phyloP scores from a whole-genome alignment of 2,888 invertebrate species.

The Tethea ocularis region DNA sequence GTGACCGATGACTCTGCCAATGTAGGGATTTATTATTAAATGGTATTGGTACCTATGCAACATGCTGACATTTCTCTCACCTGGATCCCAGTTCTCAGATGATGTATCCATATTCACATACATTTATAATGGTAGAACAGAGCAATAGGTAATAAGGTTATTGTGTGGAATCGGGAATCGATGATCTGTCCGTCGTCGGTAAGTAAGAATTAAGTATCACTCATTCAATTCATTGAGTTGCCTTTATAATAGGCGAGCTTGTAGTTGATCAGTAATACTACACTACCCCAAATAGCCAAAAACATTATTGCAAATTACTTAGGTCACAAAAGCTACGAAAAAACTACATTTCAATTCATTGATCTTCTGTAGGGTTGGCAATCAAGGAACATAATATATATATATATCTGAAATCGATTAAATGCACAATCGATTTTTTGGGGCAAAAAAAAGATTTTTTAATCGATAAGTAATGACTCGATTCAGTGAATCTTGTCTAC shows the following conservation, averaged over 20 bases:
- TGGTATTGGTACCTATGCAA: too few relatives aligned
- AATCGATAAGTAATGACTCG: too few relatives aligned
- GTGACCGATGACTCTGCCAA: too few relatives aligned
- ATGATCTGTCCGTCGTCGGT: constrained; percentile 18
- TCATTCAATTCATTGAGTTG: not conserved
- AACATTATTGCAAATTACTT: not conserved
- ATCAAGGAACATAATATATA: too few relatives aligned
- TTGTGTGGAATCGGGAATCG: constrained; percentile 15
- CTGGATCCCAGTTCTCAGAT: constrained; percentile 74
- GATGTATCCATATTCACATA: constrained; percentile 63
- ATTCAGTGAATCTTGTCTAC: too few relatives aligned
- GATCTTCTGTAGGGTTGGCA: not conserved
- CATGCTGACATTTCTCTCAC: constrained; percentile 32
- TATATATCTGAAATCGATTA: too few relatives aligned
- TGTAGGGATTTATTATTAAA: too few relatives aligned
- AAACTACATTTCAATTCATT: constrained; percentile 2
- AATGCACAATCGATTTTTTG: too few relatives aligned
- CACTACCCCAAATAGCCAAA: not conserved
- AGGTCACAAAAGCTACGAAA: not conserved
- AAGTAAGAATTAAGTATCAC: not conserved
- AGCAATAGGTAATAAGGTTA: constrained; percentile 4
- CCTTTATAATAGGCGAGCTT: not conserved
- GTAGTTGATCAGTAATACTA: not conserved
- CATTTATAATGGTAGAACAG: constrained; percentile 22
- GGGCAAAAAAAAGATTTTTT: too few relatives aligned